Percentiles rank a stretch among this genome's conserved stretches.
Evolutionary conservation across 2,888 invertebrate species (phyloP).

Genomic region (Baccha elongata): DNA sequence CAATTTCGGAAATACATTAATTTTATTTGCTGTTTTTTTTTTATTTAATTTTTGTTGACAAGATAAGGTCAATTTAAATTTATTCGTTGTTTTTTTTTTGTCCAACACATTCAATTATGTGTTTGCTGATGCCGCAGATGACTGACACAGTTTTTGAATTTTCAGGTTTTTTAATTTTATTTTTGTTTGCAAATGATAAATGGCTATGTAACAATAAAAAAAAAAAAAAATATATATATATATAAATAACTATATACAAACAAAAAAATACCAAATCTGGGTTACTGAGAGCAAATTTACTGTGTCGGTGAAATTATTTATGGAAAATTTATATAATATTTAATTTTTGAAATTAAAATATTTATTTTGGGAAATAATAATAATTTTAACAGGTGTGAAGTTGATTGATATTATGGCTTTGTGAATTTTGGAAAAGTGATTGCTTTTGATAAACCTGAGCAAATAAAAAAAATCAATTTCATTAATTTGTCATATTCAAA

Average conservation of each 20-base stretch:
- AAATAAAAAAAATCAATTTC: too few species aligned
- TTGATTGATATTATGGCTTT: too few species aligned
- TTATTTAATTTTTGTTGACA: not conserved
- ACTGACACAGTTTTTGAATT: conserved; percentile 25
- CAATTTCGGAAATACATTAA: conserved; percentile 11
- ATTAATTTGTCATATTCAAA: too few species aligned
- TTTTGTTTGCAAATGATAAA: conserved; percentile 19
- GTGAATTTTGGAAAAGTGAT: too few species aligned
- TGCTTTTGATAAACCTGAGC: too few species aligned
- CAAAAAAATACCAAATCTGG: conserved; percentile 21
- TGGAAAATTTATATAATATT: conserved; percentile 8
- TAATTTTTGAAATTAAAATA: not conserved
- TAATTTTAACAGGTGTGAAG: not conserved
- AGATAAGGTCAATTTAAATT: conserved; percentile 25
- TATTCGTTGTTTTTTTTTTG: conserved; percentile 4
- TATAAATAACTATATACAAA: not conserved
- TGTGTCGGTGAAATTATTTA: conserved; percentile 21
- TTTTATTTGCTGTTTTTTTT: not conserved
- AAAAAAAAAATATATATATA: not conserved
- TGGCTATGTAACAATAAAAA: conserved; percentile 4
- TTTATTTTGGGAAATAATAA: conserved; percentile 1
- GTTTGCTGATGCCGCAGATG: conserved; percentile 5
- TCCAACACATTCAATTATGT: conserved; percentile 20
- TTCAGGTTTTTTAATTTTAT: conserved; percentile 20
- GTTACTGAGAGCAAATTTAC: conserved; percentile 24